A percentile compares a stretch with the other conserved stretches of the same genome.
Evolutionary conservation across 2,113 vertebrate genomes (phyloP).

Genomic region (Solea senegalensis): DNA sequence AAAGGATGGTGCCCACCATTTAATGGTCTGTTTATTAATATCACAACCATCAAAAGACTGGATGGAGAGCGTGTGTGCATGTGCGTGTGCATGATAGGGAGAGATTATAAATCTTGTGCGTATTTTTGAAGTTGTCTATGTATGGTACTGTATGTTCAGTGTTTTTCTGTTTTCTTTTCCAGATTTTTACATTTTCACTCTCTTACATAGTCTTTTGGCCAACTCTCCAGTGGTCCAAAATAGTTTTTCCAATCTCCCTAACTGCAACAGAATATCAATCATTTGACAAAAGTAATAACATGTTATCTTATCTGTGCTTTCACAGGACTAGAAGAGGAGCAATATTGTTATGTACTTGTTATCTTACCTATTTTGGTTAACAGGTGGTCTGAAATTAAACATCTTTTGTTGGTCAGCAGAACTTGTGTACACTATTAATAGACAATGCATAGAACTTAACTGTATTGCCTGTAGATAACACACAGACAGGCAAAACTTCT

Average conservation of each 20-base stretch:
- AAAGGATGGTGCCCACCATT: slow-evolving; percentile 68
- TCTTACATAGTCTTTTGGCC: background rate
- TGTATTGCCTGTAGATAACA: background rate
- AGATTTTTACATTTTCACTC: slow-evolving; percentile 11
- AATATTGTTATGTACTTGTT: slow-evolving; percentile 1
- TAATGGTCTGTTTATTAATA: slow-evolving; percentile 63
- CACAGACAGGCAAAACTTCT: background rate
- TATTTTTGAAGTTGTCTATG: too few species aligned
- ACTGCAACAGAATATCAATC: slow-evolving; percentile 1
- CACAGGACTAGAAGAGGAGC: background rate
- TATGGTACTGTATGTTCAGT: too few species aligned
- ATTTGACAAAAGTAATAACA: slow-evolving; percentile 9
- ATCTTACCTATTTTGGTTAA: slow-evolving; percentile 13
- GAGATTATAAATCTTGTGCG: too few species aligned
- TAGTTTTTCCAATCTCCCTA: background rate
- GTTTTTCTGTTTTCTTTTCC: slow-evolving; percentile 14
- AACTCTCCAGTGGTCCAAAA: background rate
- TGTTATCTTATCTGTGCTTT: slow-evolving; percentile 15
- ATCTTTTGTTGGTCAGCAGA: slow-evolving; percentile 13
- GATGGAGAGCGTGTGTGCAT: slow-evolving; percentile 1
- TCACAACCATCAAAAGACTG: slow-evolving; percentile 71
- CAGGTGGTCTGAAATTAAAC: background rate
- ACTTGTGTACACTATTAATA: slow-evolving; percentile 18
- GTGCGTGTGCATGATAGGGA: background rate
- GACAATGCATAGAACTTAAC: background rate